Percentiles rank a stretch among this genome's conserved stretches.
These are phyloP conservation scores for Tetramorium simillimum DNA, from an alignment of 1,140 invertebrate genomes.

Conservation along the genomic window DNA sequence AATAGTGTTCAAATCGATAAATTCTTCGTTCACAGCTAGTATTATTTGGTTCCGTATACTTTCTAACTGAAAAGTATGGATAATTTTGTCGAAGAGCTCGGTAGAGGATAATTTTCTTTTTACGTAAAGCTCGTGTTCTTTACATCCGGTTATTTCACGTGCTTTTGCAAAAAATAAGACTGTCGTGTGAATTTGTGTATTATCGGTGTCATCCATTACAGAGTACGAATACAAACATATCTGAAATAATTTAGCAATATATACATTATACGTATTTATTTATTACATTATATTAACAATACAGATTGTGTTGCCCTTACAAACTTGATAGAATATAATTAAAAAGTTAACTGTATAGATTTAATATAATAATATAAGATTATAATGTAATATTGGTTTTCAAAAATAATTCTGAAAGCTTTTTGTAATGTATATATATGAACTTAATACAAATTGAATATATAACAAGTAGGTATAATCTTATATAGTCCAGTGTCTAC, in stretches of 20 bases:
- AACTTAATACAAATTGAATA: no score
- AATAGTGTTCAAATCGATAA: constrained; percentile 85
- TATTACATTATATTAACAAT: neutral
- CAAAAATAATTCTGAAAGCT: no score
- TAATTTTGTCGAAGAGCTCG: constrained; percentile 87
- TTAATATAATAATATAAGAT: no score
- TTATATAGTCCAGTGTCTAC: no score
- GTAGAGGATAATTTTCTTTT: constrained; percentile 84
- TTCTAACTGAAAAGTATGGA: constrained; percentile 88
- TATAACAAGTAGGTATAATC: no score
- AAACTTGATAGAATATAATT: neutral
- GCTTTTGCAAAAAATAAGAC: constrained; percentile 95
- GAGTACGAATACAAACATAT: neutral
- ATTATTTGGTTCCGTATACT: constrained; percentile 90
- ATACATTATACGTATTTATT: neutral
- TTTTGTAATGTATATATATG: no score
- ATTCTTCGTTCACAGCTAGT: constrained; percentile 93
- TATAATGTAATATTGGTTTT: neutral
- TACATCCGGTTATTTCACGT: constrained; percentile 90
- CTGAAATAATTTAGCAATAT: neutral
- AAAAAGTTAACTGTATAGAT: neutral
- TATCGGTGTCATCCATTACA: constrained; percentile 38
- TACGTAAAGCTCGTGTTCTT: constrained; percentile 86
- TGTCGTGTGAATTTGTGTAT: constrained; percentile 84
- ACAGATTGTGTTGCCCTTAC: neutral